Evolutionary conservation across 2,888 invertebrate species (phyloP).

Genomic region (Sarcophaga rosellei): DNA sequence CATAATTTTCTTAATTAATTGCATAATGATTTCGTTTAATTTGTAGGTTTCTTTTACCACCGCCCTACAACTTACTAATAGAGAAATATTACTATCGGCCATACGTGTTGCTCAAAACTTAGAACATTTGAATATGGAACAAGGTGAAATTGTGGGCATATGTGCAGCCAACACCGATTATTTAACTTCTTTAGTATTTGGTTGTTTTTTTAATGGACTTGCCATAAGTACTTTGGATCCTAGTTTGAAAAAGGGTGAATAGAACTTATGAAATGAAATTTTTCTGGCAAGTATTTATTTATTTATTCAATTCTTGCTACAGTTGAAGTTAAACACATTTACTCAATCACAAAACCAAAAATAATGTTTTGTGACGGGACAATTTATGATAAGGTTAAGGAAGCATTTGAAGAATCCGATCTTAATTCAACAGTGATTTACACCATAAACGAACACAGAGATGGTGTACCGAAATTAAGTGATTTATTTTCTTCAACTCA

Average conservation of each 20-base stretch:
- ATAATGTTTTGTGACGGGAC: slow-evolving; percentile 73
- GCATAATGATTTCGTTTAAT: background rate
- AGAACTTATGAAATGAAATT: background rate
- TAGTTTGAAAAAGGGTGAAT: slow-evolving; percentile 54
- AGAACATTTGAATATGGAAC: slow-evolving; percentile 45
- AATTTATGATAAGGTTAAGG: slow-evolving; percentile 64
- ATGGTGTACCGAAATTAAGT: slow-evolving; percentile 61
- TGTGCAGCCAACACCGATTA: slow-evolving; percentile 67
- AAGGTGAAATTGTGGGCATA: slow-evolving; percentile 67
- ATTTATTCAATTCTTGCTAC: background rate
- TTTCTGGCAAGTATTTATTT: background rate
- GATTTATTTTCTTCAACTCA: slow-evolving; percentile 38
- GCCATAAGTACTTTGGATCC: slow-evolving; percentile 66
- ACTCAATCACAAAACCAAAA: slow-evolving; percentile 71
- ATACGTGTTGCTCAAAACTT: slow-evolving; percentile 57
- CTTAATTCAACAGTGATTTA: slow-evolving; percentile 64
- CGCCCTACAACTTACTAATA: slow-evolving; percentile 37
- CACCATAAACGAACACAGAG: slow-evolving; percentile 69
- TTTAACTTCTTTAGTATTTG: slow-evolving; percentile 67
- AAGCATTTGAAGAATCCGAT: slow-evolving; percentile 62
- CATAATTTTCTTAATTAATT: too few species aligned
- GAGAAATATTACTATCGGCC: slow-evolving; percentile 26
- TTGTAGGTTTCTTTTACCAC: slow-evolving; percentile 40
- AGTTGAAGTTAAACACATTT: slow-evolving; percentile 72
- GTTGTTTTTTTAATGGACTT: slow-evolving; percentile 59